phyloP scores from a whole-genome alignment of 1,140 invertebrate genomes.

The Microplitis demolitor region DNA sequence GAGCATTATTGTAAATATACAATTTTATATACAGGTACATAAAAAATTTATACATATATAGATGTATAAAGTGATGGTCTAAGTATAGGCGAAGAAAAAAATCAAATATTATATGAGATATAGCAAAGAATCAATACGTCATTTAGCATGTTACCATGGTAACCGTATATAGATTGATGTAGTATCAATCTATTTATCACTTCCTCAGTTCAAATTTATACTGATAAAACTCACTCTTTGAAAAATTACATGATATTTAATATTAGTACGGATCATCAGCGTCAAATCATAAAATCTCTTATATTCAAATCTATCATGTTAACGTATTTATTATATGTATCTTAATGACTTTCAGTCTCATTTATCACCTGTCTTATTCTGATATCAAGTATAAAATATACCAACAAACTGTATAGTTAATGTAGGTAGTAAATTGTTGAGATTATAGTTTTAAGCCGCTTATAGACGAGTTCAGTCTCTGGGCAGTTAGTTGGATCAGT shows the following conservation, averaged over 20 bases:
- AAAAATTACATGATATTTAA: not conserved
- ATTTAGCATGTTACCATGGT: conserved; percentile 34
- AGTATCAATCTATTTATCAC: not conserved
- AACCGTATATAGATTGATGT: conserved; percentile 14
- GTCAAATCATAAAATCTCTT: too few relatives aligned
- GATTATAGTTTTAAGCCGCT: conserved; percentile 14
- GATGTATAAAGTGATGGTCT: conserved; percentile 2
- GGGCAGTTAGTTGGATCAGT: not conserved
- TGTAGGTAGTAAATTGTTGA: not conserved
- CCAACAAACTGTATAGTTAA: not conserved
- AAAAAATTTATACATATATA: too few relatives aligned
- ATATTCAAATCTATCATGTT: not conserved
- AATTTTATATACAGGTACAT: not conserved
- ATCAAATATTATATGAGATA: not conserved
- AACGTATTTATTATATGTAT: not conserved
- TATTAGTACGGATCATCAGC: too few relatives aligned
- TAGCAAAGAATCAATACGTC: conserved; percentile 32
- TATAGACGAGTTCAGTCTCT: conserved; percentile 6
- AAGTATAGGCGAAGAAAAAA: conserved; percentile 20
- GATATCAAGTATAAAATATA: too few relatives aligned
- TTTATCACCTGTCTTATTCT: too few relatives aligned
- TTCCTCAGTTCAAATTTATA: not conserved
- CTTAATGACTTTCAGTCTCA: not conserved
- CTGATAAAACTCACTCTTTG: not conserved
- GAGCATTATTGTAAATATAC: not conserved